phyloP scores from a whole-genome alignment of 1,140 invertebrate genomes.

The Venustaconcha ellipsiformis region DNA sequence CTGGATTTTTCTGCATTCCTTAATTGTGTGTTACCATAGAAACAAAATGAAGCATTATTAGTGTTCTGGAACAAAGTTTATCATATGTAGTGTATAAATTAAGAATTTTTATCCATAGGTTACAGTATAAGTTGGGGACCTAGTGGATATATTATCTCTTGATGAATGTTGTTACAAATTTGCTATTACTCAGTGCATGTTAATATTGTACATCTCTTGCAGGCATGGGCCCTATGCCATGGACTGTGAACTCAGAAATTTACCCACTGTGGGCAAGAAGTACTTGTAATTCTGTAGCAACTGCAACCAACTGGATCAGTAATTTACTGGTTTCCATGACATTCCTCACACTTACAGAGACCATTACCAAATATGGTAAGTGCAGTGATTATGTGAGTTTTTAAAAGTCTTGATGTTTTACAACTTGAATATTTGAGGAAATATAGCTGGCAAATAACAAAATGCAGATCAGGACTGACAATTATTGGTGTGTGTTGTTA shows the following conservation, averaged over 20 bases:
- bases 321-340: slow-evolving; percentile 76
- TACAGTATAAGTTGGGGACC: too few species aligned
- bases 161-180: background rate
- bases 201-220: slow-evolving; percentile 11
- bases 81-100: background rate
- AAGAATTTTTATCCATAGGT: background rate
- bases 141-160: background rate
- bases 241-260: slow-evolving; percentile 78
- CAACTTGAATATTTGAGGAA: too few species aligned
- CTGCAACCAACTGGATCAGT: slow-evolving; percentile 74
- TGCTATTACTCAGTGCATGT: background rate
- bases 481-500: too few species aligned
- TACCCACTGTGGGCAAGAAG: slow-evolving; percentile 76
- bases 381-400: background rate
- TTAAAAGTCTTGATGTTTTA: too few species aligned
- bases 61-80: background rate
- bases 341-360: slow-evolving; percentile 73
- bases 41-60: background rate
- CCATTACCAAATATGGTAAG: slow-evolving; percentile 72
- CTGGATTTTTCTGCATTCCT: background rate
- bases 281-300: slow-evolving; percentile 73
- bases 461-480: too few species aligned
- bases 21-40: background rate
- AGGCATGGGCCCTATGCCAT: slow-evolving; percentile 77
- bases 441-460: too few species aligned